Evolutionary conservation across 2,797 vertebrate species (phyloP).

Genomic region (Gymnothorax javanicus): DNA sequence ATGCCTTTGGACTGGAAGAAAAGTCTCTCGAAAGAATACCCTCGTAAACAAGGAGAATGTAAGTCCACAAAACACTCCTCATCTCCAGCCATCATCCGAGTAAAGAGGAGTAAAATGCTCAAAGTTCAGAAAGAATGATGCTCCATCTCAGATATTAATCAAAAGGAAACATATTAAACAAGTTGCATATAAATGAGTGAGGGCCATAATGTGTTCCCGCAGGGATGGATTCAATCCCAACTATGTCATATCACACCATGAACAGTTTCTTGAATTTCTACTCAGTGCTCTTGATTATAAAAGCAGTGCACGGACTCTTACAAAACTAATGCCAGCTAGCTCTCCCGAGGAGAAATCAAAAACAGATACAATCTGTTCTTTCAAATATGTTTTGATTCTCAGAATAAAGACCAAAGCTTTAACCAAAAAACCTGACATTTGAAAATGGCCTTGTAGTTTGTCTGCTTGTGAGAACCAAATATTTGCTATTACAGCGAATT

Average conservation of each 20-base stretch:
- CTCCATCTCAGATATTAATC: background rate
- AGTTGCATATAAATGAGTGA: background rate
- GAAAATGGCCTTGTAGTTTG: background rate
- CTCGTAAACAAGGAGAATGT: no score
- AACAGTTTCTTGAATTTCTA: background rate
- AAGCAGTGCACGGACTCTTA: background rate
- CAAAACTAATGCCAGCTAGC: background rate
- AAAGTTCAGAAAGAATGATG: background rate
- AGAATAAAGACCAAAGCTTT: background rate
- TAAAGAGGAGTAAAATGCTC: background rate
- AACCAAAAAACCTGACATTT: background rate
- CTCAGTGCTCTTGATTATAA: background rate
- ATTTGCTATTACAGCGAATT: background rate
- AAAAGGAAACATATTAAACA: background rate
- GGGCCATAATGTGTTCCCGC: background rate
- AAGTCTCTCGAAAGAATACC: no score
- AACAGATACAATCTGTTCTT: background rate
- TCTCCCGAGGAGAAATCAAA: background rate
- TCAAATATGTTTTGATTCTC: background rate
- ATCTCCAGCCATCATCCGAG: background rate
- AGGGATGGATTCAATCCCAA: background rate
- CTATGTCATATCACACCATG: background rate
- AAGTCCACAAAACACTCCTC: background rate
- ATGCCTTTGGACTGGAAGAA: no score
- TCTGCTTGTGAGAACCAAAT: background rate